A percentile compares a stretch with the other conserved stretches of the same genome.
phyloP scores from a whole-genome alignment of 2,888 invertebrate species.

The Erebia ligea region DNA sequence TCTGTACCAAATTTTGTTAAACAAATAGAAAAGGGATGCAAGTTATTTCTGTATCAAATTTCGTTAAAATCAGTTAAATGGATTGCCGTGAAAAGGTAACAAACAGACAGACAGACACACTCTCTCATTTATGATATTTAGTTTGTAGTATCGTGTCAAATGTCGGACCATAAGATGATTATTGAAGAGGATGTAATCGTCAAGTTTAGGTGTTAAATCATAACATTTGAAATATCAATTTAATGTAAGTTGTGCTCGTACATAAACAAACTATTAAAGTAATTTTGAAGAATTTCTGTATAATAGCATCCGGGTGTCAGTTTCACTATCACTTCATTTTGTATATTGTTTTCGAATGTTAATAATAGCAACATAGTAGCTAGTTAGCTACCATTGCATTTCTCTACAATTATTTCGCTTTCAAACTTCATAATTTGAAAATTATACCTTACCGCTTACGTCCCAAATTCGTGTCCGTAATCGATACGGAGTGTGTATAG shows the following conservation, averaged over 20 bases:
- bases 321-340: slow-evolving; percentile 8
- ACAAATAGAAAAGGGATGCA: too few relatives aligned
- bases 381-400: slow-evolving; percentile 3
- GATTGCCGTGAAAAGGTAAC: too few relatives aligned
- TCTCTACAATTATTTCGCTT: slow-evolving; percentile 26
- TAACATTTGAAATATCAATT: too few relatives aligned
- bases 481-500: slow-evolving; percentile 39
- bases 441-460: slow-evolving; percentile 14
- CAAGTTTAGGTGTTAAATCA: too few relatives aligned
- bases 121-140: too few relatives aligned
- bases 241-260: background rate
- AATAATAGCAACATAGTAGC: slow-evolving; percentile 8
- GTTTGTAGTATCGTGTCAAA: background rate
- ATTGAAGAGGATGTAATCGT: too few relatives aligned
- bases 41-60: too few relatives aligned
- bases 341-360: slow-evolving; percentile 16
- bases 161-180: too few relatives aligned
- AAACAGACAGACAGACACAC: too few relatives aligned
- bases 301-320: slow-evolving; percentile 5
- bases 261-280: background rate
- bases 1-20: too few relatives aligned
- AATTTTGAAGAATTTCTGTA: background rate
- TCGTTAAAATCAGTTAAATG: too few relatives aligned
- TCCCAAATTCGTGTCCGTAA: slow-evolving; percentile 24
- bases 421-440: slow-evolving; percentile 25